Base-by-base conservation (phyloP, 2,113 vertebrate genomes). In the Alligator mississippiensis region DNA sequence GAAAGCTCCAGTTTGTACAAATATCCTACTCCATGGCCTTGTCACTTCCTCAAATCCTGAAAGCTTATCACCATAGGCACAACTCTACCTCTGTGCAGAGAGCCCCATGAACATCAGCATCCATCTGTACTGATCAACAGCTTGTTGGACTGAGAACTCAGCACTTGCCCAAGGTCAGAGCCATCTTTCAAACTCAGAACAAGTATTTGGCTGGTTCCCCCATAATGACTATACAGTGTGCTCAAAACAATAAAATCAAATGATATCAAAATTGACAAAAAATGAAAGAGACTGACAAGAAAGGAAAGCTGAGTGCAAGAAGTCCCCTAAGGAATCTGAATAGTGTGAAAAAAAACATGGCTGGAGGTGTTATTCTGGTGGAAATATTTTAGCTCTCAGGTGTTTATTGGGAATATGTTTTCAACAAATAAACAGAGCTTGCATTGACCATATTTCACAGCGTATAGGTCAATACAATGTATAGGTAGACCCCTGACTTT, bases 121-220 rank as follows among this genome's bases (percentile, higher is more conserved):
- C 68, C 68, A 72, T 38, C 21, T 47, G 21, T 11, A 72, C 68
- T 13, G 68, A 72, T 72, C 47, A 47, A 47, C 19, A 47, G 21
- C 68, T 38, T 38, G 19, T 34, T 22, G 30, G 21, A 72, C 38
- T 12, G 2, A 34, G 68, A 21, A 30, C 30, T 14, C 47, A 90
- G 54, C 68, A 86, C 34, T 92, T 72, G 47, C 28, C 59, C 28
- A 47, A 25, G 77, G 84, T 85, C 66, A 87, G 84, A 76, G 79
- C 2, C 0, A 47, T 9, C 47, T 47, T 47, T 47, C 47, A 75
- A 89, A 90, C 81, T 15, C 64, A 88, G 78, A 78, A 82, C 61
- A 58, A 87, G 24, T 59, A 47, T 81, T 92, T 90, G 60, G 58
- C 90, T 82, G 90, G 76, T 87, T 92, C 72, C 82, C 80, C 76